phyloP scores from a whole-genome alignment of 2,797 vertebrate genomes.

The Xenops minutus region DNA sequence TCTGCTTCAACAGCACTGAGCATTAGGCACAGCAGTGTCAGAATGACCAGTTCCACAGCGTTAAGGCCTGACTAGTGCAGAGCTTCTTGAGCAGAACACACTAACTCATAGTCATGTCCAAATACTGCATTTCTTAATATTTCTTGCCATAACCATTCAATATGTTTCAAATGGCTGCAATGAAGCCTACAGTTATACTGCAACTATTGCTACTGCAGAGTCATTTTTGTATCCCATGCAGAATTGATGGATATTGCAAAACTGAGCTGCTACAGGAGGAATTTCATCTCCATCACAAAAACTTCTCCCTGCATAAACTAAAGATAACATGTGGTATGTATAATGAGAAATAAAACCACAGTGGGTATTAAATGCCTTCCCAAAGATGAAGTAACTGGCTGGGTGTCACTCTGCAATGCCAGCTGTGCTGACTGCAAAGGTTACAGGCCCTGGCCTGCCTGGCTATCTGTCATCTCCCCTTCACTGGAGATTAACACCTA shows the following conservation, averaged over 20 bases:
- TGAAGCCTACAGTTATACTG: background rate
- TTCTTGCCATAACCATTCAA: background rate
- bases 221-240: fast-evolving
- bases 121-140: background rate
- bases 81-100: background rate
- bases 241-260: background rate
- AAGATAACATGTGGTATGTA: background rate
- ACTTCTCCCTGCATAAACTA: background rate
- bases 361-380: background rate
- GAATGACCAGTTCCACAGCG: fast-evolving
- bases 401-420: fast-evolving
- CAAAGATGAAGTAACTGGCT: background rate
- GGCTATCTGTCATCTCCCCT: background rate
- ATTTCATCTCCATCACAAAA: background rate
- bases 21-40: background rate
- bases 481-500: background rate
- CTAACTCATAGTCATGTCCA: background rate
- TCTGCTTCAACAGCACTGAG: background rate
- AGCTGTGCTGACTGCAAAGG: background rate
- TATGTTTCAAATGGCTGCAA: background rate
- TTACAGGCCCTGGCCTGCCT: background rate
- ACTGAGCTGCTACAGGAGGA: background rate
- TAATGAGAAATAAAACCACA: background rate
- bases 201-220: background rate
- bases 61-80: background rate